phyloP scores from a whole-genome alignment of 2,797 vertebrate species.

The Etheostoma nigrum region DNA sequence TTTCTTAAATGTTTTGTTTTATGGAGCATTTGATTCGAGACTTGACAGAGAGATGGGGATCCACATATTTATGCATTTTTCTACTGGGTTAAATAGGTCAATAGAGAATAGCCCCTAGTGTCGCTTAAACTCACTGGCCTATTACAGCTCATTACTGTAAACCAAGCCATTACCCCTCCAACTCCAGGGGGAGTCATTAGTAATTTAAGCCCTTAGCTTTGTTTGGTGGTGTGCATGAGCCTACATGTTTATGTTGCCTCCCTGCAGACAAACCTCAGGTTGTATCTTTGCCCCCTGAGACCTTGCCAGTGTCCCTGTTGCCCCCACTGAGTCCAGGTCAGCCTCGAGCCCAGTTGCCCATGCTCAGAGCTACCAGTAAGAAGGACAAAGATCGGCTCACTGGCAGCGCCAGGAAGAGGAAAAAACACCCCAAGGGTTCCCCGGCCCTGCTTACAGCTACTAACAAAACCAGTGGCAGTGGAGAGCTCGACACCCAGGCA shows the following conservation, averaged over 20 bases:
- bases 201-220: constrained; percentile 45
- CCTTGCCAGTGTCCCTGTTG: constrained; percentile 2
- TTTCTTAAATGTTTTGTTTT: background rate
- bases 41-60: background rate
- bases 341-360: constrained; percentile 37
- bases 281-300: constrained; percentile 33
- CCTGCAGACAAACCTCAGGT: constrained; percentile 79
- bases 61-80: background rate
- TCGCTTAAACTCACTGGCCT: constrained; percentile 14
- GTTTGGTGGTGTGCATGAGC: constrained; percentile 22
- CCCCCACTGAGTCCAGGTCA: constrained; percentile 14
- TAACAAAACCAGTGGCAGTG: background rate
- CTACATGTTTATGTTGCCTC: constrained; percentile 41
- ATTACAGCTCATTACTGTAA: constrained; percentile 50
- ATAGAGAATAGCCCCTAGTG: constrained; percentile 21
- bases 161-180: constrained; percentile 38
- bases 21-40: background rate
- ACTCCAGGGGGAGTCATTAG: constrained; percentile 48
- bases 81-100: constrained; percentile 29
- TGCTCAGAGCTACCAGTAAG: constrained; percentile 33
- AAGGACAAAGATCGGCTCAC: constrained; percentile 27
- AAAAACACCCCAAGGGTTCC: constrained; percentile 35
- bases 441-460: background rate
- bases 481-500: constrained; percentile 45
- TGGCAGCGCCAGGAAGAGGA: constrained; percentile 37